These are phyloP conservation scores for Acanthococcus lagerstroemiae DNA, from an alignment of 2,888 invertebrate genomes.

Conservation along the genomic window DNA sequence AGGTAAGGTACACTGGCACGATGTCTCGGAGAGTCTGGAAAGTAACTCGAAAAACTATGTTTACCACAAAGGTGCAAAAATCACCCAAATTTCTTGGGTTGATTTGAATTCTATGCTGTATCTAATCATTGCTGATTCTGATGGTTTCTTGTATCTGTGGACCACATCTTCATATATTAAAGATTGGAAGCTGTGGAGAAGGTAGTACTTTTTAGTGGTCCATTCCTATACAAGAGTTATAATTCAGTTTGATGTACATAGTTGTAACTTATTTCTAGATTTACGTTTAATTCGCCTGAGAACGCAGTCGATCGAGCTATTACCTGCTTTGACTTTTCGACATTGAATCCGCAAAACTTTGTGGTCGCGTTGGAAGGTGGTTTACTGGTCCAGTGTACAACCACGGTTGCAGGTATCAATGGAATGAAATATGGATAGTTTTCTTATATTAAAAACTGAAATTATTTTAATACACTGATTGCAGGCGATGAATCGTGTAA, in stretches of 20 bases:
- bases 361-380: conserved; percentile 20
- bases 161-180: not conserved
- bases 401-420: too few relatives aligned
- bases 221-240: not conserved
- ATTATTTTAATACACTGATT: not conserved
- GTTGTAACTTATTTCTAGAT: not conserved
- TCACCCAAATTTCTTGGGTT: conserved; percentile 15
- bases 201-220: conserved; percentile 1
- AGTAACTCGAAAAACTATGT: conserved; percentile 8
- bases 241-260: not conserved
- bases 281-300: conserved; percentile 5
- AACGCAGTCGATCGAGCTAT: not conserved
- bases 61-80: not conserved
- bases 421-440: too few relatives aligned
- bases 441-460: not conserved
- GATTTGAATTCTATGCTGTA: not conserved
- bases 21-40: conserved; percentile 5
- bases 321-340: conserved; percentile 14
- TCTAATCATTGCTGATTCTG: not conserved
- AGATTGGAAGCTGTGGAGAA: conserved; percentile 11
- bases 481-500: conserved; percentile 3
- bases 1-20: conserved; percentile 15
- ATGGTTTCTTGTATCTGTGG: conserved; percentile 8
- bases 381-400: conserved; percentile 10
- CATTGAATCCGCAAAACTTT: conserved; percentile 15